Evolutionary conservation across 2,113 vertebrate species (phyloP), one percentile per base, ranked within the genome.

Genomic region (Corythornis vintsioides): DNA sequence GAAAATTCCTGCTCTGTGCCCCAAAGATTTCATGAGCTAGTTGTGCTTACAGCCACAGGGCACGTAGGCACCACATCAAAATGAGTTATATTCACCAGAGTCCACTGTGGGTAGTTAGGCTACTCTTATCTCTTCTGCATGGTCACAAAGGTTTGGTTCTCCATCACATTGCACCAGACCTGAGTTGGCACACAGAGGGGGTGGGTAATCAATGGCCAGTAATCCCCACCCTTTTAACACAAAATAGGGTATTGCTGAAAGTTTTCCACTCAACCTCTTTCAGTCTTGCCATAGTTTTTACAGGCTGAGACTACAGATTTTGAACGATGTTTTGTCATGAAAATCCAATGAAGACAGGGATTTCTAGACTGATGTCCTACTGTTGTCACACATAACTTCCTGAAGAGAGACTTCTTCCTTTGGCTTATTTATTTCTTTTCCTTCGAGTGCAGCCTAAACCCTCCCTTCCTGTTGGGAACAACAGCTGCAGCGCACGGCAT

Each of bases 381-480:
- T 72, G 33, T 47, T 87, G 15, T 57, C 71, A 86, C 26, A 47
- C 45, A 63, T 16, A 85, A 55, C 88, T 86, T 92, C 72, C 88
- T 83, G 75, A 90, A 91, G 31, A 91, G 29, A 76, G 7, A 47
- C 13, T 45, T 42, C 72, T 89, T 65, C 35, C 60, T 89, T 66
- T 89, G 26, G 25, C 18, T 92, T 88, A 86, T 88, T 94, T 94
- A 90, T 89, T 86, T 93, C 63, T 93, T 95, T 95, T 76, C 42
- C 64, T 80, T 78, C 0, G 0, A 91, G 67, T 50, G 13, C 81
- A 82, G 50, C 59, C 59, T 64, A 90, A 90, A 78, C 63, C 59
- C 67, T 92, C 65, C 79, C 89, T 96, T 95, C 88, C 93, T 94
- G 75, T 95, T 89, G 31, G 50, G 45, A 96, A 28, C 59, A 94